Evolutionary conservation across 2,113 vertebrate species (phyloP).

Genomic region (Semicossyphus pulcher): DNA sequence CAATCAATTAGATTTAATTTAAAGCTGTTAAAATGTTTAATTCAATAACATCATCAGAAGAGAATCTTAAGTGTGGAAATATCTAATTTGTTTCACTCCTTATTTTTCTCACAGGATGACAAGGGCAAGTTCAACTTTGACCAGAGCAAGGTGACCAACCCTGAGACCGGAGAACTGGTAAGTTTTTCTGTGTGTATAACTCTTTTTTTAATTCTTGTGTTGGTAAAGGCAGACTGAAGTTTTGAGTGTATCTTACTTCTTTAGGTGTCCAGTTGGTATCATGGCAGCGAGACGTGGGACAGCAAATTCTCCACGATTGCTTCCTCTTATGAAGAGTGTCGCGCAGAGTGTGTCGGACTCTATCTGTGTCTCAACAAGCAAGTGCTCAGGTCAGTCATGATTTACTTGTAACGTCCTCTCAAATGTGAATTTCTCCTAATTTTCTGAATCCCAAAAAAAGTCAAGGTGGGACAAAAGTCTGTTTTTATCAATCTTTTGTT

Average conservation of each 20-base stretch:
- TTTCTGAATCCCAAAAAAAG: not conserved
- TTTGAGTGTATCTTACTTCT: not conserved
- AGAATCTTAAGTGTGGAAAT: not conserved
- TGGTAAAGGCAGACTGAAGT: not conserved
- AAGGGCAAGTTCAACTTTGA: constrained; percentile 90
- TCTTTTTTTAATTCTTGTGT: too few relatives aligned
- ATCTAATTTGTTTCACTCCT: not conserved
- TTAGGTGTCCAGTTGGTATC: constrained; percentile 92
- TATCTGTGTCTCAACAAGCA: constrained; percentile 90
- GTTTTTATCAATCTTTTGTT: too few relatives aligned
- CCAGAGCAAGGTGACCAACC: constrained; percentile 84
- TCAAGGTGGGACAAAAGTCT: not conserved
- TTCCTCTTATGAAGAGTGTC: constrained; percentile 92
- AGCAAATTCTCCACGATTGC: constrained; percentile 93
- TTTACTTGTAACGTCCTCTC: not conserved
- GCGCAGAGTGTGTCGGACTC: constrained; percentile 92
- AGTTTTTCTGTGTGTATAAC: constrained; percentile 46
- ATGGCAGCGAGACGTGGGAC: constrained; percentile 91
- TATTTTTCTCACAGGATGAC: constrained; percentile 81
- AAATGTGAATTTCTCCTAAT: not conserved
- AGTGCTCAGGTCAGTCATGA: constrained; percentile 83
- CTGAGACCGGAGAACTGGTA: constrained; percentile 89
- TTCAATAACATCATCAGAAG: too few relatives aligned
- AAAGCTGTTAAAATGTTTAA: too few relatives aligned
- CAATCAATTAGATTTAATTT: too few relatives aligned